Base-by-base conservation (phyloP, 2,113 vertebrate species). In the Puffinus mauretanicus region DNA sequence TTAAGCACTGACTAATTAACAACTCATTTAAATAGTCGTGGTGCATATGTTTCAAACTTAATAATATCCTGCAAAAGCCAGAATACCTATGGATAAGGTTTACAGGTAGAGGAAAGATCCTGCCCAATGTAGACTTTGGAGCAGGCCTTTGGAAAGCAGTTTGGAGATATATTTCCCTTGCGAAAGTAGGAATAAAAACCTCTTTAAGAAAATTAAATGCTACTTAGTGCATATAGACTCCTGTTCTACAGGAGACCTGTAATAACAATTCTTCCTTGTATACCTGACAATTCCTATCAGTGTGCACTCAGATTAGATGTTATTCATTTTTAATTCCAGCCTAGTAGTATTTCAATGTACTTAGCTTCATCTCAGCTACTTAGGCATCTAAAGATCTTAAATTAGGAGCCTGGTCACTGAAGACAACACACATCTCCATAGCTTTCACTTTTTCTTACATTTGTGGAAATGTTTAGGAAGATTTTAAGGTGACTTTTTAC, bases 1-100 rank as follows among this genome's bases (percentile, higher is more conserved):
- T 96, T 93, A 94, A 94, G 82, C 34, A 66, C 71, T 90, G 79
- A 80, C 71, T 96, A 94, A 97, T 93, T 96, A 93, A 95, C 90
- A 90, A 81, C 71, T 94, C 75, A 92, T 96, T 96, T 92, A 93
- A 88, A 94, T 92, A 96, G 60, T 54, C 51, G 83, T 82, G 21
- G 44, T 86, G 67, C 87, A 93, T 94, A 90, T 93, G 78, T 86
- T 95, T 88, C 70, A 92, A 83, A 86, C 51, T 80, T 86, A 60
- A 46, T 83, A 72, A 72, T 49, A 77, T 19, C 38, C 46, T 2
- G 1, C 51, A 82, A 85, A 83, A 93, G 12, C 26, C 20, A 42
- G 34, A 62, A 20, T 80, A 90, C 44, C 47, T 77, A 60, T n/a
- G 58, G 54, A 30, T 86, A 72, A 72, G 16, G 8, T 65, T 88